phyloP scores from a whole-genome alignment of 2,797 vertebrate genomes.

The Pitangus sulphuratus region DNA sequence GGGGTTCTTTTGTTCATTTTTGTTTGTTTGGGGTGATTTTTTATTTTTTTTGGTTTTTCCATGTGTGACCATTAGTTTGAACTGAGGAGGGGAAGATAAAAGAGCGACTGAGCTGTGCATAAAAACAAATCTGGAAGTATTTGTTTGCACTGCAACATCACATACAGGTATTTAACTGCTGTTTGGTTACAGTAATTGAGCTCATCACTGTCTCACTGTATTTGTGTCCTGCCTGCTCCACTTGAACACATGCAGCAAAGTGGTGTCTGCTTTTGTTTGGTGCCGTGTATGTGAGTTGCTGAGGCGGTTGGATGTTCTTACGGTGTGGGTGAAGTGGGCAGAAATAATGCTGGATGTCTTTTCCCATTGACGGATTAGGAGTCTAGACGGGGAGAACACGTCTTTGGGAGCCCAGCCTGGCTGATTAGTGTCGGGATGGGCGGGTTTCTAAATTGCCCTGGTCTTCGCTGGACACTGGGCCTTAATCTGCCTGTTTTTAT shows the following conservation, averaged over 20 bases:
- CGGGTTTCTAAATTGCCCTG: background rate
- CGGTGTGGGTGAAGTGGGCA: background rate
- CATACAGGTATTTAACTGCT: background rate
- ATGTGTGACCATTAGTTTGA: background rate
- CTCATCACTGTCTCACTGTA: background rate
- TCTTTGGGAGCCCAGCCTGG: slow-evolving; percentile 38
- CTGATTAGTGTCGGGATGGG: slow-evolving; percentile 51
- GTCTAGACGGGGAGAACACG: slow-evolving; percentile 54
- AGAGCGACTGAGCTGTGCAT: background rate
- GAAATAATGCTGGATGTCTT: slow-evolving; percentile 55
- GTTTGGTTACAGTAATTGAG: background rate
- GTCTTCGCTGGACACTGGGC: background rate
- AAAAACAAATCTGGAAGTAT: background rate
- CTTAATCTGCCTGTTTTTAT: slow-evolving; percentile 50
- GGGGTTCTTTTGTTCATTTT: background rate
- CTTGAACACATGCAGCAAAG: background rate
- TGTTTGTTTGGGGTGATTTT: background rate
- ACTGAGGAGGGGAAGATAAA: background rate
- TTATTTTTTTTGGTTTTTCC: background rate
- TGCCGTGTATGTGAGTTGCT: background rate
- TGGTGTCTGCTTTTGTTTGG: background rate
- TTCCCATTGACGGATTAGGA: slow-evolving; percentile 53
- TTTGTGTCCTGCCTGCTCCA: slow-evolving; percentile 2
- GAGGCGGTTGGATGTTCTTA: slow-evolving; percentile 33
- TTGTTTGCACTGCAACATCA: background rate